Conservation (phyloP, 1,140 invertebrate species). For the Olivierus martensii region DNA sequence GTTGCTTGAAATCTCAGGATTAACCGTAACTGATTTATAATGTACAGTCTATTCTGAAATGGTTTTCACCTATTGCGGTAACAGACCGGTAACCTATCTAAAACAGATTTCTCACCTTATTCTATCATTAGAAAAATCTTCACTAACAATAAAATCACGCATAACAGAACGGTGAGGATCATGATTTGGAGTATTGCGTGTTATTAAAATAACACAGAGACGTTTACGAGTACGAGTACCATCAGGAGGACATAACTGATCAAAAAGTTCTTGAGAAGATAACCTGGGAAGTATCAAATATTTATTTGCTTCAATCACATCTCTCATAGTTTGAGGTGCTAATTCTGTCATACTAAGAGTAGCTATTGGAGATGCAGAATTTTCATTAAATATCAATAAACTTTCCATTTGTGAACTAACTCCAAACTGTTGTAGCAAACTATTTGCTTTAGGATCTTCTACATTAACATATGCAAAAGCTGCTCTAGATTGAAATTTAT, state of each 20-base stretch:
- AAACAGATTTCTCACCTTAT: background rate
- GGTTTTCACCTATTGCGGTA: no score
- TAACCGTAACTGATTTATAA: background rate
- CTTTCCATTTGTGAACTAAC: conserved; percentile 64
- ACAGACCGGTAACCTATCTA: no score
- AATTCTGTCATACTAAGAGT: conserved; percentile 76
- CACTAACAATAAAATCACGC: conserved; percentile 42
- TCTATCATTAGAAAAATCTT: conserved; percentile 16
- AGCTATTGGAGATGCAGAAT: conserved; percentile 59
- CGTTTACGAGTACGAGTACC: conserved; percentile 63
- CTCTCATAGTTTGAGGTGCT: conserved; percentile 66
- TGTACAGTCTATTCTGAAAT: no score
- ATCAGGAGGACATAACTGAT: conserved; percentile 76
- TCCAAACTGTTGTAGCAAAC: conserved; percentile 37
- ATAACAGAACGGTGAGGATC: conserved; percentile 31
- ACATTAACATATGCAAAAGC: conserved; percentile 61
- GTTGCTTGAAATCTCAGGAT: no score
- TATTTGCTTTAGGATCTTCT: conserved; percentile 18
- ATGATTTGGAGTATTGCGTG: conserved; percentile 41
- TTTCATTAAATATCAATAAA: conserved; percentile 82
- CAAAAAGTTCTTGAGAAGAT: conserved; percentile 77
- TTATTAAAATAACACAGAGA: conserved; percentile 74
- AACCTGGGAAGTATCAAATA: conserved; percentile 74
- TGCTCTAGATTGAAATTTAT: conserved; percentile 64
- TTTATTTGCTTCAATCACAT: conserved; percentile 77